These are phyloP conservation scores for Mus pahari DNA, from an alignment of 2,113 vertebrate species.

Conservation along the genomic window DNA sequence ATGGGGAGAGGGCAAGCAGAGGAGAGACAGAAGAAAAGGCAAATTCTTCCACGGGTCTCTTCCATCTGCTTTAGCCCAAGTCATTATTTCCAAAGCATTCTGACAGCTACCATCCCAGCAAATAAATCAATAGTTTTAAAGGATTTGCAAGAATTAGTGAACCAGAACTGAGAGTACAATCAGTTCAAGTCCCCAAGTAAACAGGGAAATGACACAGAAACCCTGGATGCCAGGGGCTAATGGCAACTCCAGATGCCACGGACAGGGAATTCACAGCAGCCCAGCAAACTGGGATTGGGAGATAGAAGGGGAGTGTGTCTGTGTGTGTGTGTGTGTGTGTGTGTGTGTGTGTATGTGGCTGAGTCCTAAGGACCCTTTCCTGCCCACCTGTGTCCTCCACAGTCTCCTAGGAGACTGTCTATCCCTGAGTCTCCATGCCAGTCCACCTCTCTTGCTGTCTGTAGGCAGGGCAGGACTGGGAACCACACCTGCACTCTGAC, in stretches of 20 bases:
- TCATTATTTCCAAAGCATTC: constrained; percentile 56
- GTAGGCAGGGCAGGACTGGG: not conserved
- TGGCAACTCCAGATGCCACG: not conserved
- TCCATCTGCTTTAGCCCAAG: not conserved
- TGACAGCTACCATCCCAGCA: constrained; percentile 22
- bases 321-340: accelerated
- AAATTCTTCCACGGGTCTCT: not conserved
- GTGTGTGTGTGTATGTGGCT: accelerated
- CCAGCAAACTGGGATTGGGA: not conserved
- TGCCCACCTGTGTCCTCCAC: not conserved
- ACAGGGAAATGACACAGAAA: constrained; percentile 61
- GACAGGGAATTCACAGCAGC: not conserved
- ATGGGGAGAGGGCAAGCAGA: not conserved
- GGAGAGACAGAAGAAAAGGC: not conserved
- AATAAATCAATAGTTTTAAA: constrained; percentile 74
- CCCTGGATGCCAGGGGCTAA: constrained; percentile 12
- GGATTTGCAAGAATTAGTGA: constrained; percentile 78
- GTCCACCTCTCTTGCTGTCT: not conserved
- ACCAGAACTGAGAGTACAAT: constrained; percentile 58
- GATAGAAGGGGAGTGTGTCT: not conserved
- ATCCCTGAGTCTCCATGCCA: not conserved
- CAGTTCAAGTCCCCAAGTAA: constrained; percentile 66
- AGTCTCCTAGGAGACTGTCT: not conserved
- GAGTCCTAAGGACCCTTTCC: not conserved
- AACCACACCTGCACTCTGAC: not conserved